These are phyloP conservation scores for Noctua fimbriata DNA, from an alignment of 2,888 invertebrate species.

Conservation along the genomic window DNA sequence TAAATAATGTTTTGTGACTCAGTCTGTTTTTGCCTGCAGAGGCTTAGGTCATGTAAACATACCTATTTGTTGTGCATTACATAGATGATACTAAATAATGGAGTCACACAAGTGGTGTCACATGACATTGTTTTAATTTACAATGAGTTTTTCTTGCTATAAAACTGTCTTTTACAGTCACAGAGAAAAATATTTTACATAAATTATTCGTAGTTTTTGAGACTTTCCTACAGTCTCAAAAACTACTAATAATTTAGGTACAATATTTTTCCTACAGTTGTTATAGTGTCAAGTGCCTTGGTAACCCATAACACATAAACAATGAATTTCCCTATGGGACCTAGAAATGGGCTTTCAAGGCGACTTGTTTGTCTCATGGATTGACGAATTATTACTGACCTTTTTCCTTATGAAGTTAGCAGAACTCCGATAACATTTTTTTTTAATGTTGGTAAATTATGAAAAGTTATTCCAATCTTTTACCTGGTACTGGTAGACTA, in stretches of 20 bases:
- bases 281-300: not conserved
- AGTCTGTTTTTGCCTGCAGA: conserved; percentile 5
- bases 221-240: not conserved
- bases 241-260: no score
- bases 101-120: conserved; percentile 13
- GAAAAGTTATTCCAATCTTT: not conserved
- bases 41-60: conserved; percentile 18
- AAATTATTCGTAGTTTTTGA: not conserved
- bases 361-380: not conserved
- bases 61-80: not conserved
- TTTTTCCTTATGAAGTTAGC: conserved; percentile 33
- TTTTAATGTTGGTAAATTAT: not conserved
- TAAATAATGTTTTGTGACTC: conserved; percentile 23
- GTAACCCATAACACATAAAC: not conserved
- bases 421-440: not conserved
- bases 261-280: not conserved
- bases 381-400: conserved; percentile 15
- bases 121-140: not conserved
- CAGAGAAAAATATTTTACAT: not conserved
- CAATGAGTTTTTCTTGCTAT: not conserved
- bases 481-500: not conserved
- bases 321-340: not conserved
- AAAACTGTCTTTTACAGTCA: not conserved
- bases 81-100: not conserved
- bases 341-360: conserved; percentile 32